phyloP scores from a whole-genome alignment of 2,113 vertebrate species.

The Siphamia tubifer region DNA sequence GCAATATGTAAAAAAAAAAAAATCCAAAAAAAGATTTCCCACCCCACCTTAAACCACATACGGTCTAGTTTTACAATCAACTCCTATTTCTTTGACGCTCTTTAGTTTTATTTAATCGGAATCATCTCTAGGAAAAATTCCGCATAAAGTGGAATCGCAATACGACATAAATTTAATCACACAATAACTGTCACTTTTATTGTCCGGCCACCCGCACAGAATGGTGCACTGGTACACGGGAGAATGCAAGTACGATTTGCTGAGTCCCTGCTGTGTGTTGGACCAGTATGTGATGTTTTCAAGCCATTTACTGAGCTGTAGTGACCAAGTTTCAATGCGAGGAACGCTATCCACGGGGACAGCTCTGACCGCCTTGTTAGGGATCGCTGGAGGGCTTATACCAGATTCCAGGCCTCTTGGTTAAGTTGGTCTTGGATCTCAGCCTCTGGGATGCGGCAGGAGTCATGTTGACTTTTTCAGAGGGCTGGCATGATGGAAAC shows the following conservation, averaged over 20 bases:
- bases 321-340: not conserved
- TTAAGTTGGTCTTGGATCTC: slow-evolving; percentile 51
- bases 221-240: not conserved
- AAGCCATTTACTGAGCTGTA: not conserved
- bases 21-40: no score
- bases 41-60: no score
- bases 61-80: no score
- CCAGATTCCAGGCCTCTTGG: slow-evolving; percentile 26
- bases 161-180: no score
- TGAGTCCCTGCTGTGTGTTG: not conserved
- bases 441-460: slow-evolving; percentile 28
- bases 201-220: no score
- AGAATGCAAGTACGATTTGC: not conserved
- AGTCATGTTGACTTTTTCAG: slow-evolving; percentile 56
- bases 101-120: no score
- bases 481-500: slow-evolving; percentile 35
- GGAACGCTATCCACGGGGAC: not conserved
- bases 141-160: no score
- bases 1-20: no score
- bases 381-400: slow-evolving; percentile 10
- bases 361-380: slow-evolving; percentile 24
- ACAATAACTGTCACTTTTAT: no score
- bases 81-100: no score
- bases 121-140: no score
- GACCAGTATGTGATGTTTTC: not conserved